Base-by-base conservation (phyloP, 2,888 invertebrate species). In the Rhagophthalmus giganteus region DNA sequence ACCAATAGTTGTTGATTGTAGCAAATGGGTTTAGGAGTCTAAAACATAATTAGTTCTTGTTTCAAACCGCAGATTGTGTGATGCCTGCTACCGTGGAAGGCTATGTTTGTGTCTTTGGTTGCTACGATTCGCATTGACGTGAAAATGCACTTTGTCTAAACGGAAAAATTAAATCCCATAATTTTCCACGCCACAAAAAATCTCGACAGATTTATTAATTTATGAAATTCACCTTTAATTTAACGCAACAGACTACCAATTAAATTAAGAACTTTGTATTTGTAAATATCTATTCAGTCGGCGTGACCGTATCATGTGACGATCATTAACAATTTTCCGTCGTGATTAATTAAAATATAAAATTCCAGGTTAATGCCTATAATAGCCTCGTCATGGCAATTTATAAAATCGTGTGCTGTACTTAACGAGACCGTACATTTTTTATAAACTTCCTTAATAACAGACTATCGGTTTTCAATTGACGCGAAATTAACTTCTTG, bases 281-380 rank as follows among this genome's bases (percentile, higher is more conserved):
- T 33, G 14, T 33, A 16, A 2, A 4, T 9, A 15, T 33, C n/a
- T 33, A 16, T 33, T 33, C 25, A 8, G 13, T 25, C 27, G 15
- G 13, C 41, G 41, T 41, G 41, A 41, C 32, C 20, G n/a, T 16
- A 25, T 2, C 12, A 12, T 25, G 24, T 26, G 24, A 42, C 33
- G 33, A 42, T 34, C 32, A 25, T 32, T 25, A 24, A 15, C 8
- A 42, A 42, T 33, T 33, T 33, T 12, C 15, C 26, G 33, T 42
- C 42, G 42, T 42, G 42, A 42, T 42, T 42, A 42, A 42, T 42
- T 42, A 42, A 42, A 42, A 33, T 24, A 34, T 32, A 42, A 42
- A 42, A 32, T 25, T 33, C 13, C 26, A 26, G 33, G 20, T 28
- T 39, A 39, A 26, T 39, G 15, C 39, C 26, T 33, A 42, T 42